phyloP scores from a whole-genome alignment of 2,113 vertebrate genomes.

The Crocuta crocuta region DNA sequence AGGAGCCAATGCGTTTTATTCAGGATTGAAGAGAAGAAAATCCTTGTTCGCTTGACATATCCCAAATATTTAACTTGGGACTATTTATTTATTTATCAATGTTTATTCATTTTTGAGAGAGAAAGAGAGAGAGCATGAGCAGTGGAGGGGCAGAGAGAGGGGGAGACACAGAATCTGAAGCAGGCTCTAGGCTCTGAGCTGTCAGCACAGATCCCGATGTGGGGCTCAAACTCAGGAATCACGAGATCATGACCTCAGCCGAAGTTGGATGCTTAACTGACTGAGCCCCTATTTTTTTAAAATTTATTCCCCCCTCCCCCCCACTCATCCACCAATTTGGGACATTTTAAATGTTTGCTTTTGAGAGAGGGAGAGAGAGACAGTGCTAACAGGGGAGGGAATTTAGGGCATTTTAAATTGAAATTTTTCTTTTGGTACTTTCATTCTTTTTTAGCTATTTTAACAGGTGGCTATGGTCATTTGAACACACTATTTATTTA shows the following conservation, averaged over 20 bases:
- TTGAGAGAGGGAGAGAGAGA: too few relatives aligned
- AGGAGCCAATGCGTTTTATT: background rate
- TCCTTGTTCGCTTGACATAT: background rate
- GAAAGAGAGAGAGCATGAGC: too few relatives aligned
- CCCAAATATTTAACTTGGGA: background rate
- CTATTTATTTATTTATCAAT: background rate
- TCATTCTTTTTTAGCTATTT: background rate
- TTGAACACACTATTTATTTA: background rate
- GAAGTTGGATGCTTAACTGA: too few relatives aligned
- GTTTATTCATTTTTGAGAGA: too few relatives aligned
- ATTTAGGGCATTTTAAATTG: background rate
- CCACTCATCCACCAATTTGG: background rate
- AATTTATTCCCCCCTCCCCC: background rate
- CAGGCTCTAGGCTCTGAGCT: too few relatives aligned
- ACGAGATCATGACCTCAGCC: too few relatives aligned
- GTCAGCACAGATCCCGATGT: too few relatives aligned
- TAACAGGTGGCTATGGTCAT: background rate
- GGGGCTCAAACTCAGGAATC: too few relatives aligned
- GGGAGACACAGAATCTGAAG: too few relatives aligned
- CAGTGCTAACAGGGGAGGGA: too few relatives aligned
- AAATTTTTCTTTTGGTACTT: background rate
- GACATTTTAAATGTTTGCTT: background rate
- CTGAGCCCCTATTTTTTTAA: background rate
- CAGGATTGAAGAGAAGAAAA: background rate
- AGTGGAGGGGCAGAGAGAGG: too few relatives aligned